These are phyloP conservation scores for Scaptomyza reducta DNA, from an alignment of 2,888 invertebrate genomes.

Conservation along the genomic window DNA sequence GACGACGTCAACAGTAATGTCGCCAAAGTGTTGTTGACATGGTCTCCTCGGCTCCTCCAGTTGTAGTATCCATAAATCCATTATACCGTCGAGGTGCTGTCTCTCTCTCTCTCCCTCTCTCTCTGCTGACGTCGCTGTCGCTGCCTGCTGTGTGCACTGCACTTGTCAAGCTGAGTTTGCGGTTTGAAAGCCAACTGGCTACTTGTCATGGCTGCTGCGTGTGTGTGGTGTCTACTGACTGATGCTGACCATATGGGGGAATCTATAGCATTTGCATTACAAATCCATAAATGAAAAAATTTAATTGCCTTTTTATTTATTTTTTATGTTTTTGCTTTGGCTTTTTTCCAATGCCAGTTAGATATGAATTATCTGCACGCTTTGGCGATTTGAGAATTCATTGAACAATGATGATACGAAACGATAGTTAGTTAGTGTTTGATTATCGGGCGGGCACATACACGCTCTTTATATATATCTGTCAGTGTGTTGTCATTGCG, in stretches of 20 bases:
- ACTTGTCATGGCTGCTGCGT: conserved; percentile 52
- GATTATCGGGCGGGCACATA: conserved; percentile 26
- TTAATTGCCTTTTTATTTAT: conserved; percentile 11
- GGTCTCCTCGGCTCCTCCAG: conserved; percentile 24
- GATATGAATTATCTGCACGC: conserved; percentile 77
- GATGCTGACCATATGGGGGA: conserved; percentile 41
- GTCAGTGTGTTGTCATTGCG: conserved; percentile 39
- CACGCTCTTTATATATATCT: background rate
- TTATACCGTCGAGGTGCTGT: conserved; percentile 29
- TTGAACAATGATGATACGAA: conserved; percentile 67
- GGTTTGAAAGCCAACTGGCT: conserved; percentile 48
- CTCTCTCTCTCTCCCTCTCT: conserved; percentile 2
- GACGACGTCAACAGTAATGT: conserved; percentile 64
- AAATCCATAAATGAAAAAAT: conserved; percentile 54
- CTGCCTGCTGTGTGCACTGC: conserved; percentile 67
- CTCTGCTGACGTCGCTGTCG: conserved; percentile 9
- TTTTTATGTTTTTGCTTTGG: conserved; percentile 7
- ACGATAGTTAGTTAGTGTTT: conserved; percentile 29
- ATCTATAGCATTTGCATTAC: conserved; percentile 61
- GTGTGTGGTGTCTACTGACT: conserved; percentile 2
- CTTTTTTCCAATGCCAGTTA: conserved; percentile 54
- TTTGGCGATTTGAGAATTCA: conserved; percentile 72
- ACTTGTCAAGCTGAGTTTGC: conserved; percentile 70
- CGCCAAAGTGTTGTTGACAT: conserved; percentile 72
- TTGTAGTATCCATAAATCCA: conserved; percentile 68